Evolutionary conservation across 1,140 invertebrate genomes (phyloP).

Genomic region (Agrypnia vestita): DNA sequence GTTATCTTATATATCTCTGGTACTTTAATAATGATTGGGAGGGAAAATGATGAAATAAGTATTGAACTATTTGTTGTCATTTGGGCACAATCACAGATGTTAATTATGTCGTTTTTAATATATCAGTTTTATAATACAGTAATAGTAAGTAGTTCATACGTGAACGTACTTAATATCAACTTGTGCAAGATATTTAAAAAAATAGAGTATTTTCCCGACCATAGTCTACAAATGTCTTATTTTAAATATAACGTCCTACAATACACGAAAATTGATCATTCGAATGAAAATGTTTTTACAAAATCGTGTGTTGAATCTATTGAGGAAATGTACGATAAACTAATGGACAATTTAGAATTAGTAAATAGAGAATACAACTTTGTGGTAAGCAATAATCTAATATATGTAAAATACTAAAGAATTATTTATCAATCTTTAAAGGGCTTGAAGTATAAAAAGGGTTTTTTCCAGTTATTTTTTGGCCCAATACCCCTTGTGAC

Average conservation of each 20-base stretch:
- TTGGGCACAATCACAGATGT: not conserved
- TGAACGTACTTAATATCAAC: not conserved
- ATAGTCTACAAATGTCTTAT: not conserved
- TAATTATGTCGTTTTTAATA: not conserved
- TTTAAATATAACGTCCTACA: not conserved
- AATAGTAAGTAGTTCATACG: not conserved
- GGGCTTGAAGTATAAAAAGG: too few relatives aligned
- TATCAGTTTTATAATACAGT: not conserved
- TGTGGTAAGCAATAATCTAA: too few relatives aligned
- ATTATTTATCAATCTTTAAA: too few relatives aligned
- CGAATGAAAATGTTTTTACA: not conserved
- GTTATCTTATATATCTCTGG: too few relatives aligned
- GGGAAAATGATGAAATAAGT: too few relatives aligned
- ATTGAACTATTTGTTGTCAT: not conserved
- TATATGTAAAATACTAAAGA: too few relatives aligned
- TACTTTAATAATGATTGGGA: too few relatives aligned
- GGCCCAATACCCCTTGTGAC: too few relatives aligned
- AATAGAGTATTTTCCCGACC: not conserved
- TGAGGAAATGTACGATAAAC: not conserved
- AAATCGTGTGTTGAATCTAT: not conserved
- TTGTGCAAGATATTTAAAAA: not conserved
- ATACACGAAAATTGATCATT: not conserved
- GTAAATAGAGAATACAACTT: not conserved
- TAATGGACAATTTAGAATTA: conserved; percentile 12
- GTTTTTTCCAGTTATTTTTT: too few relatives aligned